Evolutionary conservation across 2,888 invertebrate species (phyloP).

Genomic region (Hirtodrosophila trivittata): DNA sequence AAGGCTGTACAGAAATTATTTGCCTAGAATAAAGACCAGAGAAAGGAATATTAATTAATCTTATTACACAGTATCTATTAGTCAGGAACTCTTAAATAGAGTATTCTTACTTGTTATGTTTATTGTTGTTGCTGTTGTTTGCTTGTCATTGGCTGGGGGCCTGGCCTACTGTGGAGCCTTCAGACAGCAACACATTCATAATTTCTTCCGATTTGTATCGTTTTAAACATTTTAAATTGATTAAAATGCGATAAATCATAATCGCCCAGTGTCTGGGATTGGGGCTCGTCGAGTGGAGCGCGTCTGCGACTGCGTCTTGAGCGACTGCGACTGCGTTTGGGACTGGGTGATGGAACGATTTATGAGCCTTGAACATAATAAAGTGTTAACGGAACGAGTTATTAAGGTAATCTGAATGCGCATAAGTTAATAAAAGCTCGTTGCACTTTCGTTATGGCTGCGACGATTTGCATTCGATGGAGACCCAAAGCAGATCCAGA

Average conservation of each 20-base stretch:
- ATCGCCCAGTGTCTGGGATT: conserved; percentile 63
- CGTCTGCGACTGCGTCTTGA: conserved; percentile 42
- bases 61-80: background rate
- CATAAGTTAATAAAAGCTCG: conserved; percentile 78
- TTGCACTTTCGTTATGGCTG: conserved; percentile 53
- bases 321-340: conserved; percentile 15
- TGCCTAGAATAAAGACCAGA: too few relatives aligned
- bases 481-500: conserved; percentile 13
- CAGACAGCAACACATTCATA: conserved; percentile 78
- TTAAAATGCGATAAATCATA: conserved; percentile 83
- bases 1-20: too few relatives aligned
- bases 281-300: conserved; percentile 16
- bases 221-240: conserved; percentile 82
- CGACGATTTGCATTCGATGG: conserved; percentile 64
- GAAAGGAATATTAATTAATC: too few relatives aligned
- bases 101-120: conserved; percentile 9
- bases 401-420: conserved; percentile 79
- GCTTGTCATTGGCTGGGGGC: conserved; percentile 57
- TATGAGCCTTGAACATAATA: conserved; percentile 79
- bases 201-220: conserved; percentile 80
- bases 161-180: conserved; percentile 80
- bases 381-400: conserved; percentile 83
- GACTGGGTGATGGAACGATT: conserved; percentile 75
- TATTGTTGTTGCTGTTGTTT: conserved; percentile 51
- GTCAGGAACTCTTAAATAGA: background rate